Conservation (phyloP, 2,888 invertebrate genomes). For the Ypsolopha sequella region DNA sequence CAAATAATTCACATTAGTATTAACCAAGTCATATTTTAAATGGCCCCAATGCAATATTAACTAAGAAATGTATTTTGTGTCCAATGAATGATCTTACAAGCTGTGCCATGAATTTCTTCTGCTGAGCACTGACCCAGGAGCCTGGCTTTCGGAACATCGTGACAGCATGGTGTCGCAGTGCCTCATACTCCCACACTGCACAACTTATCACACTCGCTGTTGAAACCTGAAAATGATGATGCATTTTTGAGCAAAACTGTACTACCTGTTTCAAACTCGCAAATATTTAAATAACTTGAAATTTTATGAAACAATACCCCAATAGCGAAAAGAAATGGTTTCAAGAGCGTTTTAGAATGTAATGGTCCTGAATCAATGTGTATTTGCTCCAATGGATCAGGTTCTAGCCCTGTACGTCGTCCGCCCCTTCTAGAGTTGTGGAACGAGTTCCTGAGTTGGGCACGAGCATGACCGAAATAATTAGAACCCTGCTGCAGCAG, state of each 20-base stretch:
- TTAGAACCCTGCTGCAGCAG: constrained; percentile 20
- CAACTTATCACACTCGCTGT: constrained; percentile 79
- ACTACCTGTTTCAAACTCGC: not conserved
- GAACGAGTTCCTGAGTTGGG: constrained; percentile 42
- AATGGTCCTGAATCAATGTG: constrained; percentile 52
- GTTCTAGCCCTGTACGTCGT: constrained; percentile 27
- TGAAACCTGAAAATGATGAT: constrained; percentile 65
- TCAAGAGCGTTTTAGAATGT: constrained; percentile 58
- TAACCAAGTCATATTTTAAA: too few species aligned
- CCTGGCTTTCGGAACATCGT: constrained; percentile 62
- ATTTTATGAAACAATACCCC: constrained; percentile 57
- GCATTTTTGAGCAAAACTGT: not conserved
- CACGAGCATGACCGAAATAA: constrained; percentile 17
- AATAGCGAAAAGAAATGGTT: constrained; percentile 75
- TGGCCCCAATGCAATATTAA: too few species aligned
- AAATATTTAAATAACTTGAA: constrained; percentile 4
- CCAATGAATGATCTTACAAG: constrained; percentile 22
- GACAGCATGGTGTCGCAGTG: constrained; percentile 64
- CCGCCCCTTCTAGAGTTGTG: constrained; percentile 36
- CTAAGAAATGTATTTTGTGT: too few species aligned
- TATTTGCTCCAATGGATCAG: constrained; percentile 50
- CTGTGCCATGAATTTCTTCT: constrained; percentile 36
- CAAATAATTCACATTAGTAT: not conserved
- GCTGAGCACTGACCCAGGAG: constrained; percentile 61
- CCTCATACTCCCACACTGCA: constrained; percentile 91